A percentile compares a stretch with the other conserved stretches of the same genome.
Evolutionary conservation across 2,113 vertebrate species (phyloP).

Genomic region (Thalassarche chlororhynchos): DNA sequence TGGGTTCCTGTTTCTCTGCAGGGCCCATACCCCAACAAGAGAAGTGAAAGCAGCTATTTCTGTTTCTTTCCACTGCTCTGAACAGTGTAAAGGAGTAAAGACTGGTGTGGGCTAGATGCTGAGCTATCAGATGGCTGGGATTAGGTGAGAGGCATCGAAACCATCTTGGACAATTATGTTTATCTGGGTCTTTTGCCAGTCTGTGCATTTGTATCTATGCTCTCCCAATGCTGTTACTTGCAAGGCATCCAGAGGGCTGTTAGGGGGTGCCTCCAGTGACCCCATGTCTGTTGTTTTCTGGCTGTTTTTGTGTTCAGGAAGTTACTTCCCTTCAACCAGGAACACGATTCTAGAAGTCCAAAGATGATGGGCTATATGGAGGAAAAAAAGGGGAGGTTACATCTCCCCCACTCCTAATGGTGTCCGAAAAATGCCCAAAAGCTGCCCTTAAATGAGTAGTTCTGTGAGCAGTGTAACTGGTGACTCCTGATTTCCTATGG

Average conservation of each 20-base stretch:
- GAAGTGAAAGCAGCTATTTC: slow-evolving; percentile 47
- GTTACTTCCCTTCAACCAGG: neutral
- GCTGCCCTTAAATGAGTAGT: neutral
- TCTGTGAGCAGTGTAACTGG: neutral
- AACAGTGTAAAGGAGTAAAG: neutral
- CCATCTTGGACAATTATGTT: neutral
- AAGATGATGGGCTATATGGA: neutral
- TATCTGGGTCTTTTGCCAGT: neutral
- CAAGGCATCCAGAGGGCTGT: neutral
- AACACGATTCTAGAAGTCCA: neutral
- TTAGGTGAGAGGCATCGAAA: neutral
- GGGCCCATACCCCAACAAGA: neutral
- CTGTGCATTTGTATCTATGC: neutral
- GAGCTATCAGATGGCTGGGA: neutral
- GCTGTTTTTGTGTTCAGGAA: neutral
- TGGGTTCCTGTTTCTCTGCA: slow-evolving; percentile 48
- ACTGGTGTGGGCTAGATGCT: neutral
- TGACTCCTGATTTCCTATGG: slow-evolving; percentile 9
- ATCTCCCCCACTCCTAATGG: neutral
- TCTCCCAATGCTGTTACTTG: neutral
- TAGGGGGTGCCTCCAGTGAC: neutral
- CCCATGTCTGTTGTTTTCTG: neutral
- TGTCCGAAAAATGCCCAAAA: neutral
- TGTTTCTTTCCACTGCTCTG: neutral
- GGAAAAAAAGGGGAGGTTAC: neutral